Evolutionary conservation across 2,113 vertebrate species (phyloP).

Genomic region (Microcebus lehilahytsara): DNA sequence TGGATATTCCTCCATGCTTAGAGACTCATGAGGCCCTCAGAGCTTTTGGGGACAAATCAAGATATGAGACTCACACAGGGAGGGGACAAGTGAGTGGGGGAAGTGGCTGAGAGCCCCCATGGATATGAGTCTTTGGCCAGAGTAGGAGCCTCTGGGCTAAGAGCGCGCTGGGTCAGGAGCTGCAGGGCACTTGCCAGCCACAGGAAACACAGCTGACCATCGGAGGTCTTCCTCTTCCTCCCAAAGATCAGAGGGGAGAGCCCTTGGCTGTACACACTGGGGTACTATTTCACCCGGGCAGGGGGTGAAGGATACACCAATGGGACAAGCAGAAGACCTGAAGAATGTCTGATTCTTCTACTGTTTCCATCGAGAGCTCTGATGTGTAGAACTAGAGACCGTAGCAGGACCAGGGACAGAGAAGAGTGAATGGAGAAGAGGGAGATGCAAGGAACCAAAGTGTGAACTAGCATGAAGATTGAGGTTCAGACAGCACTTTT

Average conservation of each 20-base stretch:
- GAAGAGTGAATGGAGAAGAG: background rate
- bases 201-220: background rate
- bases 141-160: background rate
- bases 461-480: background rate
- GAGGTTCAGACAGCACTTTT: background rate
- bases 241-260: background rate
- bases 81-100: background rate
- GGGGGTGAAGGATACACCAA: background rate
- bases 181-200: background rate
- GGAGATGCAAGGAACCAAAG: background rate
- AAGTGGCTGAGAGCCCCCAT: background rate
- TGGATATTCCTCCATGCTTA: background rate
- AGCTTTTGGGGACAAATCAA: background rate
- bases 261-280: background rate
- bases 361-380: background rate
- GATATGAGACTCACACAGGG: background rate
- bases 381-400: background rate
- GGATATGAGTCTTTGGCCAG: constrained; percentile 56
- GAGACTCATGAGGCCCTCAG: background rate
- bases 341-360: background rate
- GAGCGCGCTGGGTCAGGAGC: background rate
- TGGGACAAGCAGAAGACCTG: background rate
- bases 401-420: background rate
- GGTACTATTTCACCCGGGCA: background rate
- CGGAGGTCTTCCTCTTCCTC: background rate